phyloP scores from a whole-genome alignment of 30 jellyfish, hydroid and myxozoan species.

The Rhopilema esculentum region DNA sequence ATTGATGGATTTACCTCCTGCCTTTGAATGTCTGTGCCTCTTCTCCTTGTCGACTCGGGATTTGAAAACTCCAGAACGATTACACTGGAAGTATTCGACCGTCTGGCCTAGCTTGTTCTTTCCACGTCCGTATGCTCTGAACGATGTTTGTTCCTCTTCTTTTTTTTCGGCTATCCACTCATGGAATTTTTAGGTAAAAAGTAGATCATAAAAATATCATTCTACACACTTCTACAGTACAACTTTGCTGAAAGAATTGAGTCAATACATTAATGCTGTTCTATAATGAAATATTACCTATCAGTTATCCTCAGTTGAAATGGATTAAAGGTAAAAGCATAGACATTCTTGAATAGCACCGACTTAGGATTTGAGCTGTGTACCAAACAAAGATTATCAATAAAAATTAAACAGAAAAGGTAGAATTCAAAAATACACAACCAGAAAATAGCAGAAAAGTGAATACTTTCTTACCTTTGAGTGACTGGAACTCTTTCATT shows the following conservation, averaged over 20 bases:
- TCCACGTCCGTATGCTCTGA: not conserved
- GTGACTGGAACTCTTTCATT: too few relatives aligned
- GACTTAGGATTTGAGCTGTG: too few relatives aligned
- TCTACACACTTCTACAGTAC: not conserved
- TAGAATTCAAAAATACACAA: too few relatives aligned
- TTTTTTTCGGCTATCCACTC: not conserved
- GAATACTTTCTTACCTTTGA: too few relatives aligned
- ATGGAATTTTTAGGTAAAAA: not conserved
- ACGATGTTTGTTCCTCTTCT: slow-evolving; percentile 1
- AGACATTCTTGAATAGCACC: too few relatives aligned
- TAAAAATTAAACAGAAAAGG: too few relatives aligned
- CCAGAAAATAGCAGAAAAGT: too few relatives aligned
- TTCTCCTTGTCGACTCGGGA: too few relatives aligned
- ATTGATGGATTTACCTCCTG: not conserved
- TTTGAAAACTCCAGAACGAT: slow-evolving; percentile 32
- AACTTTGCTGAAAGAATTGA: not conserved
- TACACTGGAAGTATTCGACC: too few relatives aligned
- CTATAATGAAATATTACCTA: not conserved
- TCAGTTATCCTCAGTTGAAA: too few relatives aligned
- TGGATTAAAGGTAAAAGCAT: too few relatives aligned
- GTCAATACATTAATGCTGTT: not conserved
- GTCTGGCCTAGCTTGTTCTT: slow-evolving; percentile 9
- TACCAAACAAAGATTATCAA: too few relatives aligned
- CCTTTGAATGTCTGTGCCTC: not conserved
- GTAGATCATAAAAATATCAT: not conserved